Base-by-base conservation (phyloP, 1,140 invertebrate genomes). In the Geopemphigus sp. region DNA sequence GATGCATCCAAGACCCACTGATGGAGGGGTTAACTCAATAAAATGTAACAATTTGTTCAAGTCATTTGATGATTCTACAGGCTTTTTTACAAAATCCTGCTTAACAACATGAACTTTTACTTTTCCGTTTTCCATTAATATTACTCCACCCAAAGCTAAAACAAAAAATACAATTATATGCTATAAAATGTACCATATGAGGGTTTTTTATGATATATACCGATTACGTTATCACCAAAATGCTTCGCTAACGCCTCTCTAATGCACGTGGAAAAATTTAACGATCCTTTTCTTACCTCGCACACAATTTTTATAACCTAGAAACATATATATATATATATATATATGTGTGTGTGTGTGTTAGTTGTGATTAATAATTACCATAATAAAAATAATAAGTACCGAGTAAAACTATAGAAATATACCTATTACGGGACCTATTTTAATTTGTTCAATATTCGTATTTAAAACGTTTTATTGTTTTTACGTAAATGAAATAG, bases 81-180 rank as follows among this genome's bases (percentile, higher is more conserved):
- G 92, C n/a, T 85, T 88, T 78, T 86, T 86, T 5, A 93, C 92
- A 86, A 98, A 98, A 85, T 97, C 94, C 56, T 93, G 91, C 8
- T 50, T 47, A 95, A 98, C 98, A 80, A 98, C 91, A 85, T 98
- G 97, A 84, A 95, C 90, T 84, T 94, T 94, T 0, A 90, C 93
- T 84, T 91, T 91, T 0, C 96, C 95, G 82, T 91, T 88, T 83
- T 91, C 91, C 61, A 98, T 85, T 19, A 96, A 80, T 85, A 98
- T 98, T 47, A 91, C 89, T 81, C 96, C 96, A 64, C 95, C 96
- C 19, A 98, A 83, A 82, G 92, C 92, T 92, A 83, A 63, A 50
- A 70, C 17, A 53, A 53, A 53, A 47, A 22, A 59, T 39, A 39
- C 24, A 63, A 32, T 22, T 61, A 63, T 63, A 14, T 64, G 39